These are phyloP conservation scores for Porites lutea DNA, from an alignment of 64 coral and sea anemone species.

Conservation along the genomic window DNA sequence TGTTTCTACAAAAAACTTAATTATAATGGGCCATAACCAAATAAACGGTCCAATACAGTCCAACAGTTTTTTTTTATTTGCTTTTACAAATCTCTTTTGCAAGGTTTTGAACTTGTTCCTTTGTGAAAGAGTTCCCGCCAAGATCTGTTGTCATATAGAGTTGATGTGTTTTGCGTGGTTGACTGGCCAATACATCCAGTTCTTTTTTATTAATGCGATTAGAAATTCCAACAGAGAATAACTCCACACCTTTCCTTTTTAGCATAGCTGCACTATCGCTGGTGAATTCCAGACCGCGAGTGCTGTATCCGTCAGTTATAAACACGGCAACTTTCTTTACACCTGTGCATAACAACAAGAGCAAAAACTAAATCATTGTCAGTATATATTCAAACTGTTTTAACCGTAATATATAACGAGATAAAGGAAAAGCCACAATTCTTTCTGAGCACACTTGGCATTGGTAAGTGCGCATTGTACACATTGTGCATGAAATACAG, in stretches of 20 bases:
- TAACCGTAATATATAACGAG: too few species aligned
- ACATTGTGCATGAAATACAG: too few species aligned
- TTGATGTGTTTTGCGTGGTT: constrained; percentile 40
- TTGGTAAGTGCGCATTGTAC: too few species aligned
- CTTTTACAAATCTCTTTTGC: constrained; percentile 25
- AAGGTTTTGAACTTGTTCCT: constrained; percentile 14
- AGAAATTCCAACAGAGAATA: constrained; percentile 51
- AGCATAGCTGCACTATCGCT: neutral
- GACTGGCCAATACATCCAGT: constrained; percentile 38
- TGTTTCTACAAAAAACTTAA: too few species aligned
- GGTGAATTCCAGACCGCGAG: constrained; percentile 15
- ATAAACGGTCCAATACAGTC: too few species aligned
- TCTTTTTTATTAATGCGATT: constrained; percentile 17
- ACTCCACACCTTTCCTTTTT: constrained; percentile 11
- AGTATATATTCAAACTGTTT: too few species aligned
- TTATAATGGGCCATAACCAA: too few species aligned
- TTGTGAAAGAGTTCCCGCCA: neutral
- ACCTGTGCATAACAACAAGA: constrained; percentile 5
- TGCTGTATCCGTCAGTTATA: constrained; percentile 38
- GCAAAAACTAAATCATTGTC: neutral
- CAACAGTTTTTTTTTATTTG: neutral
- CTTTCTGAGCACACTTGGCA: too few species aligned
- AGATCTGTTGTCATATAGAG: neutral
- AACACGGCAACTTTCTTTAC: constrained; percentile 58
- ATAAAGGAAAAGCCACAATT: too few species aligned